Percentiles rank a stretch among this genome's conserved stretches.
phyloP scores from a whole-genome alignment of 2,113 vertebrate genomes.

The Tapirus terrestris region DNA sequence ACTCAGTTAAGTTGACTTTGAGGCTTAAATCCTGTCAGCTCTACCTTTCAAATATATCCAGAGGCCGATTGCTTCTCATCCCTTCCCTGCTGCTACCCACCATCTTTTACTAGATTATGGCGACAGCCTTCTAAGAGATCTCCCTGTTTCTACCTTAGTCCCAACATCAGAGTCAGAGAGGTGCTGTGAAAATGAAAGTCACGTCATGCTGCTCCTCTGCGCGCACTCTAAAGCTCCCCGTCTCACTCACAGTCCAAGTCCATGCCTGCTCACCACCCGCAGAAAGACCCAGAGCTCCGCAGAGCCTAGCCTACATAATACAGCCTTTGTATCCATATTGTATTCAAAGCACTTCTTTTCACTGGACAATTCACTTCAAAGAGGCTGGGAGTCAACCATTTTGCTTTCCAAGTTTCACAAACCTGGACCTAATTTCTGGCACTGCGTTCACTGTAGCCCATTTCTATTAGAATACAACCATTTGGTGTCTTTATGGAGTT shows the following conservation, averaged over 20 bases:
- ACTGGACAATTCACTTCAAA: not conserved
- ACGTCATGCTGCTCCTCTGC: not conserved
- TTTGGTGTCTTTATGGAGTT: not conserved
- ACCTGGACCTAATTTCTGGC: not conserved
- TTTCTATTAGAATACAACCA: not conserved
- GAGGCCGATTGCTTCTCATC: not conserved
- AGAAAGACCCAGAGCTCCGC: not conserved
- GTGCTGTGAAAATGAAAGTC: not conserved
- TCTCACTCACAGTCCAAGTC: not conserved
- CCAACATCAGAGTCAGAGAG: not conserved
- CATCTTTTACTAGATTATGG: not conserved
- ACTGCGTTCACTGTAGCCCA: not conserved
- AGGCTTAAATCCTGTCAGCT: not conserved
- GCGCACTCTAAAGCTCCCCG: not conserved
- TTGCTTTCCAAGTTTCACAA: slow-evolving; percentile 4
- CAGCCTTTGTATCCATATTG: not conserved
- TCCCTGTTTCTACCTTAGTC: not conserved
- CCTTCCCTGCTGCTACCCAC: not conserved
- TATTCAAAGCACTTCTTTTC: not conserved
- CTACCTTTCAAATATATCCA: not conserved
- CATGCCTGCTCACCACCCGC: accelerated
- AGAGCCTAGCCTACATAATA: not conserved
- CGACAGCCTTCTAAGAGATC: not conserved
- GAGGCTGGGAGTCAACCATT: not conserved
- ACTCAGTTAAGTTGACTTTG: not conserved